Evolutionary conservation across 2,797 vertebrate species (phyloP).

Genomic region (Poecile montanus): DNA sequence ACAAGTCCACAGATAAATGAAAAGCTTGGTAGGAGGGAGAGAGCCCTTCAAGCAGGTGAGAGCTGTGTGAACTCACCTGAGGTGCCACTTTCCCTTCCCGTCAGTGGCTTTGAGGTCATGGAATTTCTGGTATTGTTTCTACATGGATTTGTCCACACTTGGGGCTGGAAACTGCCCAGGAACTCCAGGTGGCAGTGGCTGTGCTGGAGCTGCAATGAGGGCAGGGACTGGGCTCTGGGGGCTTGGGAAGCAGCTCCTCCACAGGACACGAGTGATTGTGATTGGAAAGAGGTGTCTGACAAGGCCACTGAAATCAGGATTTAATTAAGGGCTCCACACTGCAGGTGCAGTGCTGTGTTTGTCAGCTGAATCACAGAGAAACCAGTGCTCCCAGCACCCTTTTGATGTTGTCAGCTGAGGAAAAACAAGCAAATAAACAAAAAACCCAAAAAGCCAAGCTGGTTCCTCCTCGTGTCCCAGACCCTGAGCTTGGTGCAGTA

Average conservation of each 20-base stretch:
- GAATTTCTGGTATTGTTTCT: neutral
- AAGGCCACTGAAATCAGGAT: neutral
- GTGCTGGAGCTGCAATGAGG: neutral
- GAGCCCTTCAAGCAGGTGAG: neutral
- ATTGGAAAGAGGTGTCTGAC: neutral
- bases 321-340: neutral
- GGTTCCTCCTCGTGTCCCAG: neutral
- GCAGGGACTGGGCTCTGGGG: rapidly evolving
- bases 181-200: neutral
- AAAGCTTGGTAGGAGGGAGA: neutral
- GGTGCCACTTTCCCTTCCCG: neutral
- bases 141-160: rapidly evolving
- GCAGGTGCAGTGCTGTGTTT: neutral
- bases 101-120: neutral
- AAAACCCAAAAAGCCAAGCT: neutral
- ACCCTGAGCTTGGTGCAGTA: neutral
- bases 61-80: neutral
- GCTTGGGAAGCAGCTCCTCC: neutral
- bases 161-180: neutral
- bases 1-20: neutral
- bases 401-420: neutral
- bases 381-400: neutral
- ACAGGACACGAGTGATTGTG: neutral
- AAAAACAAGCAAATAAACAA: neutral
- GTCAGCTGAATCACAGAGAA: neutral